These are phyloP conservation scores for Triplophysa rosa DNA, from an alignment of 2,113 vertebrate genomes.

Conservation along the genomic window DNA sequence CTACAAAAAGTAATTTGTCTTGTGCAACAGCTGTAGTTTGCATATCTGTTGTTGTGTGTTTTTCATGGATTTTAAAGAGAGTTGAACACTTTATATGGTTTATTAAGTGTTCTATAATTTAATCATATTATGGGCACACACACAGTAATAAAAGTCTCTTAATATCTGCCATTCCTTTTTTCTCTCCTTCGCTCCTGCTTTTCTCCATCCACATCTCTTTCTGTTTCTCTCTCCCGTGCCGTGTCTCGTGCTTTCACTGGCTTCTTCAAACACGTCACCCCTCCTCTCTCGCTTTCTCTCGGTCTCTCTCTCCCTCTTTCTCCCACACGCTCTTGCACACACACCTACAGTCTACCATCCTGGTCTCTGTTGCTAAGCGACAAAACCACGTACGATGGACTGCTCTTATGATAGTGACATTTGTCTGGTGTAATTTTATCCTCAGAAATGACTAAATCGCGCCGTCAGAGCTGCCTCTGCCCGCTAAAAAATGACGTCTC, in stretches of 20 bases:
- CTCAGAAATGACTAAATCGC: slow-evolving; percentile 42
- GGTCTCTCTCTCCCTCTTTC: slow-evolving; percentile 36
- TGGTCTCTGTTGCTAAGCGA: slow-evolving; percentile 81
- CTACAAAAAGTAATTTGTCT: slow-evolving; percentile 8
- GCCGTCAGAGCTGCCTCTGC: neutral
- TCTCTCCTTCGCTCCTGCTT: slow-evolving; percentile 30
- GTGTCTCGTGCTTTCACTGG: slow-evolving; percentile 50
- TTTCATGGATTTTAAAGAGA: neutral
- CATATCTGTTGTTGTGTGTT: neutral
- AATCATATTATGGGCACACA: slow-evolving; percentile 39
- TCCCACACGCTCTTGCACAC: slow-evolving; percentile 69
- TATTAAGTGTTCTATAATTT: slow-evolving; percentile 29
- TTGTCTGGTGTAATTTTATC: slow-evolving; percentile 72
- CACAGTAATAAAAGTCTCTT: slow-evolving; percentile 26
- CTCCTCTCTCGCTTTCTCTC: slow-evolving; percentile 39
- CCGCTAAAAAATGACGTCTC: neutral
- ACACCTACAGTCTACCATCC: slow-evolving; percentile 78
- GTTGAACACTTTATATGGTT: slow-evolving; percentile 29
- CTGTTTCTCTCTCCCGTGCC: slow-evolving; percentile 58
- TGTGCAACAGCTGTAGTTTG: slow-evolving; percentile 14
- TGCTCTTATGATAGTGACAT: slow-evolving; percentile 74
- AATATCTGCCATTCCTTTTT: slow-evolving; percentile 1
- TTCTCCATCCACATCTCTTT: neutral
- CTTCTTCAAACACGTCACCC: slow-evolving; percentile 9
- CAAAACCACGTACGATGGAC: slow-evolving; percentile 68